Evolutionary conservation across 1,140 invertebrate genomes (phyloP), one percentile per base, ranked within the genome.

Genomic region (Listronotus bonariensis): DNA sequence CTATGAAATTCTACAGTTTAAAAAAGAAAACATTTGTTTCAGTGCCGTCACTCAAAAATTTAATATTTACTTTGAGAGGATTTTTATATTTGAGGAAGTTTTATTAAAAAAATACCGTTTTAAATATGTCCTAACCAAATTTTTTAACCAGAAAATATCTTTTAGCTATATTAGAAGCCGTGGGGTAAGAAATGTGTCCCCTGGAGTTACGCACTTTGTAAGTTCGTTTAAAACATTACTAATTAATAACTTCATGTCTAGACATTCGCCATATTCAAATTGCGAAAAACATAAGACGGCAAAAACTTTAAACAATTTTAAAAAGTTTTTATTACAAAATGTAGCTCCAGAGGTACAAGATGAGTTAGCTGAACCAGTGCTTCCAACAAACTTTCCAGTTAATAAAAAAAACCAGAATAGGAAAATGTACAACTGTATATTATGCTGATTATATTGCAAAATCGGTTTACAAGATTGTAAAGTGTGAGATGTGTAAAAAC

Each of bases 11-110:
- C 61, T 43, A 69, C 12, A 62, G 66, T 61, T 7, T 5, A 10
- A 66, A 64, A 36, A 65, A 42, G 6, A 38, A 42, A 40, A 38
- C 45, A 34, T 63, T 42, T 7, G 69, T 70, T 17, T 48, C 51
- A 63, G 53, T 71, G 4, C 74, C 71, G n/a, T 69, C 73, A 17
- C 20, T 76, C 40, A 69, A 67, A 51, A 76, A 75, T 55, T 72
- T 69, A 70, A 67, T 71, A 38, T 70, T 68, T 56, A 70, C 60
- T 60, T 12, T 77, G n/a, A 67, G 76, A 14, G 67, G 46, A 1
- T 51, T 71, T 54, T 41, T 45, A 12, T 40, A 61, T 45, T 18
- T 67, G 14, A 43, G n/a, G 7, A 17, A 57, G 68, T 55, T 48
- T 32, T 68, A 15, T 36, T 46, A 20, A 46, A 52, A 46, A 31